Evolutionary conservation across 2,113 vertebrate genomes (phyloP).

Genomic region (Mobula hypostoma): DNA sequence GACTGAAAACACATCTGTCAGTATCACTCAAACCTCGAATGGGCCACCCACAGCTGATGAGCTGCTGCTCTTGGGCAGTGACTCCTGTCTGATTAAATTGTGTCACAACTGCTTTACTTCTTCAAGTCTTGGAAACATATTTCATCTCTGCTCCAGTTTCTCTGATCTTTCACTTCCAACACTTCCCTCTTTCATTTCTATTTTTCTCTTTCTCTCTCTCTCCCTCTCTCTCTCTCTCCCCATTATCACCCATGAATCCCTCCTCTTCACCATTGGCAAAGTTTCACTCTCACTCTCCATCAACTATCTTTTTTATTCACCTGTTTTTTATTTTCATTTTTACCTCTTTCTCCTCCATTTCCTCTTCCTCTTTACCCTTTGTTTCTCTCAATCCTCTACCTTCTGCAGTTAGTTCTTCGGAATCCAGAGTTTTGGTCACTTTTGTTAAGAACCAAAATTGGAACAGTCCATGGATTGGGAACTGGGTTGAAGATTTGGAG

Average conservation of each 20-base stretch:
- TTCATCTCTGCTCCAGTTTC: neutral
- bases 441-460: neutral
- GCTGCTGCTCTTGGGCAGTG: no score
- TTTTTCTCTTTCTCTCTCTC: neutral
- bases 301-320: no score
- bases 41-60: neutral
- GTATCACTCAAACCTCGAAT: neutral
- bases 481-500: no score
- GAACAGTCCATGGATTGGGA: neutral
- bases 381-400: neutral
- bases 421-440: neutral
- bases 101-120: neutral
- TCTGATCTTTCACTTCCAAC: neutral
- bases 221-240: neutral
- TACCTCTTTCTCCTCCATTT: neutral
- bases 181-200: neutral
- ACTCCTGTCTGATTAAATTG: neutral
- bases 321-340: neutral
- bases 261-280: neutral
- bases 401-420: neutral
- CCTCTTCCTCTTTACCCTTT: no score
- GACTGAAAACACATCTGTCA: neutral
- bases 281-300: neutral
- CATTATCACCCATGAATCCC: neutral
- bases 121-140: neutral